Conservation (phyloP, 1,140 invertebrate genomes). For the Philotrypesis tridentata region DNA sequence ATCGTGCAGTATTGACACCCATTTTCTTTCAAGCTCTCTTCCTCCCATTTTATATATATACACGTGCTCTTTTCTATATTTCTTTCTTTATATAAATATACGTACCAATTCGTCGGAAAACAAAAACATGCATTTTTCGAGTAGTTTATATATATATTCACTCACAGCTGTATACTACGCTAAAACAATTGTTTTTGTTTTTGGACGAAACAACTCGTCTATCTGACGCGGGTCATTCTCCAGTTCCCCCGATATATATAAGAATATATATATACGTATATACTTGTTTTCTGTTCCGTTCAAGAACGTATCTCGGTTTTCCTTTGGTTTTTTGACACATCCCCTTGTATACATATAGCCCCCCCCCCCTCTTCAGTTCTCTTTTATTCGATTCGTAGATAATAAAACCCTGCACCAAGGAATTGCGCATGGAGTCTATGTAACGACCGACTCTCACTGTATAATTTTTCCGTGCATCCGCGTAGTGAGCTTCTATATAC, state of each 20-base stretch:
- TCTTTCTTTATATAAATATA: background rate
- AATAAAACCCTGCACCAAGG: slow-evolving; percentile 30
- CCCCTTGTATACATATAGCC: background rate
- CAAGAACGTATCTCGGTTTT: background rate
- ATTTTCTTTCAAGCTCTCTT: no score
- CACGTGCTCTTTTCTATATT: background rate
- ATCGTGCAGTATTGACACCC: no score
- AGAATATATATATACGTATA: background rate
- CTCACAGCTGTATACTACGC: background rate
- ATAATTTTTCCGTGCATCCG: background rate
- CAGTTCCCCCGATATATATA: background rate
- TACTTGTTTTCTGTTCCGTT: background rate
- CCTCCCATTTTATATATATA: no score
- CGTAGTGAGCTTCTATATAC: background rate
- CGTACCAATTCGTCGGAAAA: no score
- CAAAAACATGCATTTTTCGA: no score
- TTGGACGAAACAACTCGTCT: background rate
- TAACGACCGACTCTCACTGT: background rate
- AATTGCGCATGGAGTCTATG: background rate
- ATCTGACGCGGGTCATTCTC: background rate
- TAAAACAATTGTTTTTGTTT: background rate
- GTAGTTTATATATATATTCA: background rate
- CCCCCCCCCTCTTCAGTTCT: background rate
- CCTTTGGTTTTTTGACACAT: background rate
- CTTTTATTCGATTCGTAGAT: background rate